These are phyloP conservation scores for Sebastes elongatus DNA, from an alignment of 2,797 vertebrate species.

Conservation along the genomic window DNA sequence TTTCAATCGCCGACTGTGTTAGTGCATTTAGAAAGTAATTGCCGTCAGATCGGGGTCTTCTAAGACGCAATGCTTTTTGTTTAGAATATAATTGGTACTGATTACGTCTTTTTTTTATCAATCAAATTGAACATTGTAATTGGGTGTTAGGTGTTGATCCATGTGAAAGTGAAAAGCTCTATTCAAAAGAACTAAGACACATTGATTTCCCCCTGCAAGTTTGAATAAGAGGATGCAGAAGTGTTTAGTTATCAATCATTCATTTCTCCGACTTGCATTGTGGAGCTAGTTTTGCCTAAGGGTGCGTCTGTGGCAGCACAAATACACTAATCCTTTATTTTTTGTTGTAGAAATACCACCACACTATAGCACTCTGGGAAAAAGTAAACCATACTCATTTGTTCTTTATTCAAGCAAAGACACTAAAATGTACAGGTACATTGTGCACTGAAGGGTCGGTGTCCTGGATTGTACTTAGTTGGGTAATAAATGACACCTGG, in stretches of 20 bases:
- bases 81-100: background rate
- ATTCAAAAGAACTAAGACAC: background rate
- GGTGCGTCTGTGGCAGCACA: background rate
- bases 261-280: background rate
- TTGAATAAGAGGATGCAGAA: background rate
- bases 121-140: slow-evolving; percentile 1
- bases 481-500: background rate
- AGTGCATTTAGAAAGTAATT: slow-evolving; percentile 21
- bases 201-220: background rate
- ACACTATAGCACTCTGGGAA: too few species aligned
- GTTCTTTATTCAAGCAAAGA: background rate
- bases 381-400: background rate
- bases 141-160: background rate
- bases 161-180: background rate
- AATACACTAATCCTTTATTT: background rate
- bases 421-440: background rate
- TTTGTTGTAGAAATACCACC: background rate
- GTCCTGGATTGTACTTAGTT: background rate
- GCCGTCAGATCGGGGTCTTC: slow-evolving; percentile 9
- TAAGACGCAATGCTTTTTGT: background rate
- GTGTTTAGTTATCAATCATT: background rate
- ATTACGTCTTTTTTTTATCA: background rate
- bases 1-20: background rate
- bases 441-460: background rate
- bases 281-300: background rate